Evolutionary conservation across 2,797 vertebrate genomes (phyloP), one percentile per base, ranked within the genome.

Genomic region (Peromyscus attwateri): DNA sequence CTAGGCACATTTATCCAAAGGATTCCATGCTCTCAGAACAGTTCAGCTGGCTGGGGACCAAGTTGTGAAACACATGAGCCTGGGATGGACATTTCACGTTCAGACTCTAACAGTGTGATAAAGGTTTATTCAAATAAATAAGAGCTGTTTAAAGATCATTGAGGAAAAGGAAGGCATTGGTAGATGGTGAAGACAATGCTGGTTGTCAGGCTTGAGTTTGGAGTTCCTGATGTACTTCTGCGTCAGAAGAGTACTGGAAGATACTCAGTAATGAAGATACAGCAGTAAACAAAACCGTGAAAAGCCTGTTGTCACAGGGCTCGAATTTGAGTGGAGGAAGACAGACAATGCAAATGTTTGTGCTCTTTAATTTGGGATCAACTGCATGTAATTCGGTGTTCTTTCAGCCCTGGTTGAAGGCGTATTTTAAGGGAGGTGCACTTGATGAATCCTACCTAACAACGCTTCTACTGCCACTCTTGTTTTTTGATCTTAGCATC

Each of bases 141-240:
- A 83, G 83, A 96, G 40, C 29, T 90, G 6, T 93, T 92, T 92
- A 87, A 82, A 93, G 88, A 91, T 46, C 46, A 14, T 21, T 89
- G 34, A 62, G 93, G 55, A 75, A 93, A 85, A 85, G 90, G 52
- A 85, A 37, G 46, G 55, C 29, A 57, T 68, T 92, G 66, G 46
- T 80, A 95, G 62, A 82, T 85, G 21, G 57, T 83, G 43, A 94
- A 80, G 57, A 93, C 49, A 85, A 2, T 94, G 25, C 31, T 94
- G 76, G 43, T n/a, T 34, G 14, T 87, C 43, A 92, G 34, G 17
- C 21, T 80, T 93, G 60, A 82, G 12, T 88, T n/a, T 93, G 46
- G 29, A 83, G 77, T 94, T 89, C 62, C 52, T 94, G 66, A 80
- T 87, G 77, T 57, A 82, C 43, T 93, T 94, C 19, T 85, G 52